Evolutionary conservation across 2,888 invertebrate species (phyloP).

Genomic region (Macrosiphum euphorbiae): DNA sequence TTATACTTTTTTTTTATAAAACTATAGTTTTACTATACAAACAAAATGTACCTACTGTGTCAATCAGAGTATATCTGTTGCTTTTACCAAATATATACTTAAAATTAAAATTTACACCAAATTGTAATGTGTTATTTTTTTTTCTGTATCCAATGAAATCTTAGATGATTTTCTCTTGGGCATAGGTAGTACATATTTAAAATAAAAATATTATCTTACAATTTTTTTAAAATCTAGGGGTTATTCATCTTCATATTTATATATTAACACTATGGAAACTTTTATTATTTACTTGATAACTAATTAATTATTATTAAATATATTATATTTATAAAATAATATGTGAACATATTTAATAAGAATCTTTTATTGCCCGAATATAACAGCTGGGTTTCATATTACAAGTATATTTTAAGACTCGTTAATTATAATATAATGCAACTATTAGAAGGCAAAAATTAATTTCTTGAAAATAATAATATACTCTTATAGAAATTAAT

Average conservation of each 20-base stretch:
- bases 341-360: not conserved
- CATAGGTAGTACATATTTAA: not conserved
- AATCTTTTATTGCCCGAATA: not conserved
- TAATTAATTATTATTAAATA: not conserved
- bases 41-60: not conserved
- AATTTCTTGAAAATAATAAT: conserved; percentile 13
- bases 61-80: not conserved
- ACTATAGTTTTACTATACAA: not conserved
- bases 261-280: not conserved
- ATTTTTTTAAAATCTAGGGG: not conserved
- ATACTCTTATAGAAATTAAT: conserved; percentile 19
- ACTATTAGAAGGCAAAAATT: not conserved
- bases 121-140: not conserved
- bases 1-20: not conserved
- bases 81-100: not conserved
- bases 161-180: not conserved
- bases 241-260: not conserved
- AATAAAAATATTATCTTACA: not conserved
- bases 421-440: not conserved
- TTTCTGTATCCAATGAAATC: not conserved
- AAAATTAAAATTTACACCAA: not conserved
- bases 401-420: not conserved
- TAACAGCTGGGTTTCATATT: not conserved
- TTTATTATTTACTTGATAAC: not conserved
- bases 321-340: not conserved